Conservation (phyloP, 2,113 vertebrate species). For the Gymnogyps californianus region DNA sequence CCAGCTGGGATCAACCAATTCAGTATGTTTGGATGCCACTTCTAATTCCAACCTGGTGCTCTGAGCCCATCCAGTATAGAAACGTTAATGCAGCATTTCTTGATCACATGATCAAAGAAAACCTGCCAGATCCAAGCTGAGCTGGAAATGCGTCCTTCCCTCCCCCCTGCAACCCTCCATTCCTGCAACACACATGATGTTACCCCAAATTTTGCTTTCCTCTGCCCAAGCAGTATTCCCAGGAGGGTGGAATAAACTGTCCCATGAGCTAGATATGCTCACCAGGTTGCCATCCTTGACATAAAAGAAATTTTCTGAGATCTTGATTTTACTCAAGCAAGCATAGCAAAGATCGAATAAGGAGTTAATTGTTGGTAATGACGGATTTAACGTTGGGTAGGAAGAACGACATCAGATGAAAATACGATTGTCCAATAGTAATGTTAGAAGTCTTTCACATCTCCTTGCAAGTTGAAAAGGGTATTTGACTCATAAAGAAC, state of each 20-base stretch:
- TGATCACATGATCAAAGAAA: background rate
- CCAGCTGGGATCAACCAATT: background rate
- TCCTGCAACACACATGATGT: background rate
- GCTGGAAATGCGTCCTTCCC: background rate
- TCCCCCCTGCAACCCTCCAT: background rate
- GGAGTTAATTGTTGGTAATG: background rate
- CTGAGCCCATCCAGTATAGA: background rate
- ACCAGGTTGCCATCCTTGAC: background rate
- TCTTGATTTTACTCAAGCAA: background rate
- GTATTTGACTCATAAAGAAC: background rate
- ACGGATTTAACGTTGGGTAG: background rate
- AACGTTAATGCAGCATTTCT: background rate
- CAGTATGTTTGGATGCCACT: background rate
- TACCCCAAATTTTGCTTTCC: background rate
- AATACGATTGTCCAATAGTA: background rate
- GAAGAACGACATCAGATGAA: background rate
- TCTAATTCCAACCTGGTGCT: background rate
- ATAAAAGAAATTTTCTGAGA: background rate
- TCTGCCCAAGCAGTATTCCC: background rate
- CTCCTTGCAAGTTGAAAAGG: background rate
- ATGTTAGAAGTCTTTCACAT: background rate
- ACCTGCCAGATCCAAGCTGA: background rate
- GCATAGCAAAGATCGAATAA: background rate
- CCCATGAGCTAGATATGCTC: background rate
- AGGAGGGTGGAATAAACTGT: background rate